These are phyloP conservation scores for Zelleria hepariella DNA, from an alignment of 2,888 invertebrate genomes.

Conservation along the genomic window DNA sequence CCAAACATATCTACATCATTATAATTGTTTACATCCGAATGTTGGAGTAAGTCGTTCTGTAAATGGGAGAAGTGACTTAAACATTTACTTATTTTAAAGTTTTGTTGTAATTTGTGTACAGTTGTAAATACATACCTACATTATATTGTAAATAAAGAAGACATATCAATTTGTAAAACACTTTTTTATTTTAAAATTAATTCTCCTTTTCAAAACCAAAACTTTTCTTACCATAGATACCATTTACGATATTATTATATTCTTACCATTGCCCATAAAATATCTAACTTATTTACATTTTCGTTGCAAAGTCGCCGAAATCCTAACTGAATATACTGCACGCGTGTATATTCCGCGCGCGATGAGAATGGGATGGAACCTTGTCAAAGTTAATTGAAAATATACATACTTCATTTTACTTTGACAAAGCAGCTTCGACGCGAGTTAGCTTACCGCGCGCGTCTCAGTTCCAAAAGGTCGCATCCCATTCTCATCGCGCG, in stretches of 20 bases:
- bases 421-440: no score
- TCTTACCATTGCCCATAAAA: no score
- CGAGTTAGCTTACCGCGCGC: no score
- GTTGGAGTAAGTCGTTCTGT: neutral
- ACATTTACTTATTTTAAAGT: slow-evolving; percentile 8
- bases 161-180: slow-evolving; percentile 65
- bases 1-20: neutral
- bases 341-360: no score
- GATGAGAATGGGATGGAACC: no score
- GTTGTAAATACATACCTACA: slow-evolving; percentile 27
- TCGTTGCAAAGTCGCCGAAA: no score
- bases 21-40: neutral
- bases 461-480: no score
- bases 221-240: neutral
- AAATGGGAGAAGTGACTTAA: neutral
- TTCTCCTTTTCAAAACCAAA: neutral
- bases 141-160: slow-evolving; percentile 66
- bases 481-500: no score
- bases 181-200: slow-evolving; percentile 24
- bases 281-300: no score
- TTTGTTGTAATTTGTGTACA: slow-evolving; percentile 10
- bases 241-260: neutral
- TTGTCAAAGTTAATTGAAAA: no score
- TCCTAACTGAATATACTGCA: no score
- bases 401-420: no score